These are phyloP conservation scores for Calycopis cecrops DNA, from an alignment of 1,140 invertebrate species.

Conservation along the genomic window DNA sequence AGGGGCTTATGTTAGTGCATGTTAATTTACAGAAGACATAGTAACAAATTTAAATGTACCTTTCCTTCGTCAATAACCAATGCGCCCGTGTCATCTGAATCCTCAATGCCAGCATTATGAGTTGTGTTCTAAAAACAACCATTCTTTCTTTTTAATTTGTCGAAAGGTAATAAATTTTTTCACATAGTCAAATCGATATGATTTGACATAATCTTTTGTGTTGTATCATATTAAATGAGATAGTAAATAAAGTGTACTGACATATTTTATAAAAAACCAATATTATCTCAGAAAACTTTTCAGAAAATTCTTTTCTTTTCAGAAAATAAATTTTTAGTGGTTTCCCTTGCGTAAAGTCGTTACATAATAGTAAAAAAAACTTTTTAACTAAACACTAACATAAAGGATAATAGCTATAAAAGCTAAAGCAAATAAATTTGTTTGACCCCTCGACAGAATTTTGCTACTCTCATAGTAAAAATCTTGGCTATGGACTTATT, in stretches of 20 bases:
- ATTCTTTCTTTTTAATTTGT: not conserved
- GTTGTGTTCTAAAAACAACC: constrained; percentile 34
- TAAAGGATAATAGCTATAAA: not conserved
- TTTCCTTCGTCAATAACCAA: constrained; percentile 79
- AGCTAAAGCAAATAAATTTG: constrained; percentile 11
- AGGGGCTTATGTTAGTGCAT: too few relatives aligned
- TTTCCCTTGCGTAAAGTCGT: too few relatives aligned
- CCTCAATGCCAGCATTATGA: constrained; percentile 49
- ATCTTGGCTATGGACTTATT: constrained; percentile 30
- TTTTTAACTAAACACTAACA: too few relatives aligned
- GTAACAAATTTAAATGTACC: constrained; percentile 17
- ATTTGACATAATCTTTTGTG: not conserved
- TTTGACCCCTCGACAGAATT: constrained; percentile 33
- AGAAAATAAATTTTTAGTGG: too few relatives aligned
- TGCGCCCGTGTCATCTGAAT: constrained; percentile 73
- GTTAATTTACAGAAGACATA: too few relatives aligned
- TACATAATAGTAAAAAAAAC: too few relatives aligned
- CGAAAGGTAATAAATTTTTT: not conserved
- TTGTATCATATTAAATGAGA: not conserved
- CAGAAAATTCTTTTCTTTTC: too few relatives aligned
- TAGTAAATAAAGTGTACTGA: too few relatives aligned
- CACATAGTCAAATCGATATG: too few relatives aligned
- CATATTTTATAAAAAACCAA: too few relatives aligned
- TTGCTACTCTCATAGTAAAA: constrained; percentile 15
- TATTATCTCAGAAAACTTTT: too few relatives aligned